Evolutionary conservation across 1,140 invertebrate species (phyloP).

Genomic region (Drosophila bifasciata): DNA sequence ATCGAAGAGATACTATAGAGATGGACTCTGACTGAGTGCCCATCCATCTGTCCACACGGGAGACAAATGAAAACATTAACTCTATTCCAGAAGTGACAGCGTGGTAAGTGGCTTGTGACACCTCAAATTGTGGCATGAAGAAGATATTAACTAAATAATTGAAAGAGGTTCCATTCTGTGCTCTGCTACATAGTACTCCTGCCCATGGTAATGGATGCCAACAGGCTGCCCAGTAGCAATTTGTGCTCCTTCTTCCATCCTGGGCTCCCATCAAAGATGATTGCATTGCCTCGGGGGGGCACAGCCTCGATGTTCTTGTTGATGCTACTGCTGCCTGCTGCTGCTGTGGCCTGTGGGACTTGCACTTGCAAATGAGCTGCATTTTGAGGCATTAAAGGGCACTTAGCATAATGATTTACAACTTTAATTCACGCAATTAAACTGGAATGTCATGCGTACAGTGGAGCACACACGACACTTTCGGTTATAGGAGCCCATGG

Average conservation of each 20-base stretch:
- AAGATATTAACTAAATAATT: constrained; percentile 80
- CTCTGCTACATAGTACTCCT: not conserved
- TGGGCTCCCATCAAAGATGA: constrained; percentile 54
- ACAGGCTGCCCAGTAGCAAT: constrained; percentile 52
- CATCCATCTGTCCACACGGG: too few relatives aligned
- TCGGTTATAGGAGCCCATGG: too few relatives aligned
- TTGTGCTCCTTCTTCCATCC: constrained; percentile 32
- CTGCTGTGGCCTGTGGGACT: constrained; percentile 4
- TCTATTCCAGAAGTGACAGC: constrained; percentile 15
- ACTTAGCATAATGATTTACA: constrained; percentile 83
- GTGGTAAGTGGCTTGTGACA: constrained; percentile 41
- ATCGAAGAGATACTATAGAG: too few relatives aligned
- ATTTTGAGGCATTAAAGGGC: constrained; percentile 82
- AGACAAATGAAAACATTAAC: constrained; percentile 69
- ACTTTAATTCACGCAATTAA: constrained; percentile 83
- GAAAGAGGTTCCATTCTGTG: constrained; percentile 46
- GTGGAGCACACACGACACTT: constrained; percentile 12
- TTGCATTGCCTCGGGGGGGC: constrained; percentile 59
- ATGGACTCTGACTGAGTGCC: too few relatives aligned
- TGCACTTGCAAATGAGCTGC: constrained; percentile 77
- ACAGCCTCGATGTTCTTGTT: constrained; percentile 41
- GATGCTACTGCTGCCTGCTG: not conserved
- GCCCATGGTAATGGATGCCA: constrained; percentile 32
- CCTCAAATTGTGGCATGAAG: constrained; percentile 44
- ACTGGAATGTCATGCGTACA: constrained; percentile 63